Percentiles rank a stretch among this genome's conserved stretches.
Evolutionary conservation across 2,888 invertebrate genomes (phyloP).

Genomic region (Dyspetes luteomarginatus): DNA sequence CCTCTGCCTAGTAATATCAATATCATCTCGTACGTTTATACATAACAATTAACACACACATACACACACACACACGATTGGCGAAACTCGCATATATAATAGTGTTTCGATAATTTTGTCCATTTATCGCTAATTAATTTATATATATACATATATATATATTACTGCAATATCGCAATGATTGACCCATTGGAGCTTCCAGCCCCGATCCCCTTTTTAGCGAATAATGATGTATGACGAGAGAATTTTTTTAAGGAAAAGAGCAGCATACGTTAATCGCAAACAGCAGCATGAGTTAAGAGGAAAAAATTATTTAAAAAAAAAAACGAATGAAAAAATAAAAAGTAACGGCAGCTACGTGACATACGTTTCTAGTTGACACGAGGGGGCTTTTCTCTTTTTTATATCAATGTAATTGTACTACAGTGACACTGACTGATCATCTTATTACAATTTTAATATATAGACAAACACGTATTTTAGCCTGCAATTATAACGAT

Average conservation of each 20-base stretch:
- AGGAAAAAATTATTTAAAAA: too few relatives aligned
- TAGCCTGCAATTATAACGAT: slow-evolving; percentile 81
- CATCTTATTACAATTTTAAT: slow-evolving; percentile 79
- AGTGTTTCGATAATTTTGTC: slow-evolving; percentile 79
- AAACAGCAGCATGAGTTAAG: slow-evolving; percentile 49
- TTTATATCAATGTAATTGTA: slow-evolving; percentile 80
- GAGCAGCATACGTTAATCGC: slow-evolving; percentile 6
- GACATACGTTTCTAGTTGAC: slow-evolving; percentile 73
- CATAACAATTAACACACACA: slow-evolving; percentile 69
- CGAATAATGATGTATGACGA: slow-evolving; percentile 52
- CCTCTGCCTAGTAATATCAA: slow-evolving; percentile 70
- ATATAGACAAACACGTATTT: slow-evolving; percentile 71
- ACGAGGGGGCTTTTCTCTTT: slow-evolving; percentile 76
- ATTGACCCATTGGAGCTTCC: slow-evolving; percentile 71
- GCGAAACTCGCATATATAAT: slow-evolving; percentile 76
- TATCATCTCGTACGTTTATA: slow-evolving; percentile 81
- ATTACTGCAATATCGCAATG: slow-evolving; percentile 72
- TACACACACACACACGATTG: too few relatives aligned
- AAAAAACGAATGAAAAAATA: too few relatives aligned
- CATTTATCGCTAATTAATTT: slow-evolving; percentile 78
- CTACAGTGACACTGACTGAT: slow-evolving; percentile 75
- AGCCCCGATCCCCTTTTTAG: slow-evolving; percentile 55
- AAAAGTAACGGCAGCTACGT: slow-evolving; percentile 72
- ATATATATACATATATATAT: too few relatives aligned
- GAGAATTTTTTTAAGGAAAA: slow-evolving; percentile 8